Evolutionary conservation across 2,113 vertebrate genomes (phyloP).

Genomic region (Cranoglanis bouderius): DNA sequence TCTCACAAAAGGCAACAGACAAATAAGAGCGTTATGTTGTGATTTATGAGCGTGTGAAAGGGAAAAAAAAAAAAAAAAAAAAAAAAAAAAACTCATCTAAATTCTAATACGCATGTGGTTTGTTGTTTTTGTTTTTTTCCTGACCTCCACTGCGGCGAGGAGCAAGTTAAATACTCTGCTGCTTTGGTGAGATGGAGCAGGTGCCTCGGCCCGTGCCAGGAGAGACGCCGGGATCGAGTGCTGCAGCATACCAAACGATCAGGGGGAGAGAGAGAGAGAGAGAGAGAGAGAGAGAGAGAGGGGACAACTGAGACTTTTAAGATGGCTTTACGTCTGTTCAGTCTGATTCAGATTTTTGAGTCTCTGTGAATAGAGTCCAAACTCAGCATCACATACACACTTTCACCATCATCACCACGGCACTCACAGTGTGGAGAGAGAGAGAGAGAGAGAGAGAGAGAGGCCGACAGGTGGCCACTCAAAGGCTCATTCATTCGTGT

Average conservation of each 20-base stretch:
- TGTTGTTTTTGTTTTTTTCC: background rate
- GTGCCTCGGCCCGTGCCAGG: constrained; percentile 66
- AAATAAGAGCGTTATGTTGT: background rate
- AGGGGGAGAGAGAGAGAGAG: constrained; percentile 8
- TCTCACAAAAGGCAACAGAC: constrained; percentile 2
- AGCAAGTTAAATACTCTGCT: constrained; percentile 62
- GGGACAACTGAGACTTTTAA: background rate
- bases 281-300: constrained; percentile 55
- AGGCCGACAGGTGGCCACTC: constrained; percentile 41
- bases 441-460: background rate
- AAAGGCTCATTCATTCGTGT: constrained; percentile 15
- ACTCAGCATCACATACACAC: background rate
- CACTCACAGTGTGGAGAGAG: background rate
- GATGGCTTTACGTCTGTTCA: background rate
- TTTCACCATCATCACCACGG: background rate
- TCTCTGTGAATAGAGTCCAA: no score
- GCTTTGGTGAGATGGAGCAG: constrained; percentile 62
- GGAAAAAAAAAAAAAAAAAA: background rate
- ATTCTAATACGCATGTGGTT: constrained; percentile 4
- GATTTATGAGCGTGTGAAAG: constrained; percentile 46
- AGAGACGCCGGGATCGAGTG: constrained; percentile 59
- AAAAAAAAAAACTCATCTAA: constrained; percentile 25
- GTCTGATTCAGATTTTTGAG: background rate
- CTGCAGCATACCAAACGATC: constrained; percentile 72
- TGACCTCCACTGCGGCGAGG: constrained; percentile 39